Base-by-base conservation (phyloP, 2,888 invertebrate genomes). In the Merodon equestris region DNA sequence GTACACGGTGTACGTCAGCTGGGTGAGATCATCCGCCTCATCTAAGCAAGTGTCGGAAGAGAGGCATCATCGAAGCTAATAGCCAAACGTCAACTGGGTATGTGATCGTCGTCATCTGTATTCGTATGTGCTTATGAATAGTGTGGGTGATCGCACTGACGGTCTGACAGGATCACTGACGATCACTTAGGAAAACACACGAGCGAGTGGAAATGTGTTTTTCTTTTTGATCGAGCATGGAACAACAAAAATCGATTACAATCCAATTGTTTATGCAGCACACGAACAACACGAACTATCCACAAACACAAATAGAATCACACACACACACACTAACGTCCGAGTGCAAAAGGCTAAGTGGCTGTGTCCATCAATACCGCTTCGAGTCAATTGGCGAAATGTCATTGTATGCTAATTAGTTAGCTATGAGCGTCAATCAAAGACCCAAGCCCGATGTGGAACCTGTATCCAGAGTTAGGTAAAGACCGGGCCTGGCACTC, bases 401-500 rank as follows among this genome's bases (percentile, higher is more conserved):
- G 79, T 79, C 79, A 79, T 79, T 79, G 79, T 79, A 79, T 79
- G 79, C 74, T 79, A 79, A 79, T 79, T 73, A 79, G 79, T 68
- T 73, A 68, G 79, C 68, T 79, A 79, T 77, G 77, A 77, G 77
- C 73, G 77, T 77, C 77, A 77, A 77, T 77, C 77, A 77, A 73
- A 27, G 27, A 27, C 27, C 27, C 7, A 27, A 27, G 72, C 73
- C 48, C 77, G 47, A 40, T 73, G 60, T 60, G 66, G 40, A 71
- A 76, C 50, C 66, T 72, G 60, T 72, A 72, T 57, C 72, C 64
- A 17, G 34, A 14, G n/a, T n/a, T 48, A 19, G 9, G 2, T 48
- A n/a, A n/a, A n/a, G n/a, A n/a, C 48, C 15, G 15, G 34, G 45
- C 40, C 38, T 18, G 17, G 40, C n/a, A 19, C 54, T 61, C 60